Conservation (phyloP, 1,140 invertebrate species). For the Dreissena polymorpha region DNA sequence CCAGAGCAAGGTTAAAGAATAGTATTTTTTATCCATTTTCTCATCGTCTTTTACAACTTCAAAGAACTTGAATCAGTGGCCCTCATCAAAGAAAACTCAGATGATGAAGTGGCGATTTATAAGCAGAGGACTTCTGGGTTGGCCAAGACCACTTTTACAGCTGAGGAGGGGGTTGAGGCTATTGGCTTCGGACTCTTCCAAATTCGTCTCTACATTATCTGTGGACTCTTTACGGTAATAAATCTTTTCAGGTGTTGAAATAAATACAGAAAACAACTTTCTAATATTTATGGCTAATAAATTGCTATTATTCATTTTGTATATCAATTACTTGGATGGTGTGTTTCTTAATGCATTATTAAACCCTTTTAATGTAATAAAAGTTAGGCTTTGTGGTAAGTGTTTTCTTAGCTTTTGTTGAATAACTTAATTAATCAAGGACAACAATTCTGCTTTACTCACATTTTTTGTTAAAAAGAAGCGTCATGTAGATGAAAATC, state of each 20-base stretch:
- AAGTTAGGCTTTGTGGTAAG: too few species aligned
- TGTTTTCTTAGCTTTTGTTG: too few species aligned
- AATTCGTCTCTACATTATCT: slow-evolving; percentile 84
- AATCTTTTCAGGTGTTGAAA: neutral
- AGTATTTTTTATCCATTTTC: too few species aligned
- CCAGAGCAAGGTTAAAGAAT: too few species aligned
- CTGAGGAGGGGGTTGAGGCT: slow-evolving; percentile 95
- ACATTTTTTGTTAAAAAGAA: too few species aligned
- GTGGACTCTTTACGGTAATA: slow-evolving; percentile 80
- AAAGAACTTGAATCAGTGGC: slow-evolving; percentile 49
- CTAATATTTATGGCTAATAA: neutral
- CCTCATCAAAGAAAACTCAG: slow-evolving; percentile 39
- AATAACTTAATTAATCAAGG: too few species aligned
- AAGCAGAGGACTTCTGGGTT: neutral
- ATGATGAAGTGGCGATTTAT: slow-evolving; percentile 40
- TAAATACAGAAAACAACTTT: neutral
- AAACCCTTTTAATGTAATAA: too few species aligned
- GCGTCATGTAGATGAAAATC: too few species aligned
- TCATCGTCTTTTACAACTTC: too few species aligned
- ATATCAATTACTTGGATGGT: too few species aligned
- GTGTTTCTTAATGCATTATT: too few species aligned
- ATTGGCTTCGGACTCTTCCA: slow-evolving; percentile 98
- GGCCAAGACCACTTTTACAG: slow-evolving; percentile 84
- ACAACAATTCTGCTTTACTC: too few species aligned
- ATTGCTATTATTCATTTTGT: neutral